Conservation (phyloP, 2,113 vertebrate genomes). For the Camelus dromedarius region DNA sequence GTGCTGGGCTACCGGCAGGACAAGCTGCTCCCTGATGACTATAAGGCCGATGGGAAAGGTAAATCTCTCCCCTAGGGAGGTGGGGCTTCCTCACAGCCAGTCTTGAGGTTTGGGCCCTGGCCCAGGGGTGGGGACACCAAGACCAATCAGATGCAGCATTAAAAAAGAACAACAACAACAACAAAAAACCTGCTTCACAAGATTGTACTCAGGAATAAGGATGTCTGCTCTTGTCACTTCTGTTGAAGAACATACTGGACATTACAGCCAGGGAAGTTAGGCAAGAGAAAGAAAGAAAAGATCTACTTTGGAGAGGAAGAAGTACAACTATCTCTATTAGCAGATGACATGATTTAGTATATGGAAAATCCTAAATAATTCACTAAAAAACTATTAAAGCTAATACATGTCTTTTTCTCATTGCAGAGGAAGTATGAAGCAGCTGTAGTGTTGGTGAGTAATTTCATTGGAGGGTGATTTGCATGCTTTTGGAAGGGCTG, state of each 20-base stretch:
- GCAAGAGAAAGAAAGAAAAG: constrained; percentile 6
- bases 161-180: neutral
- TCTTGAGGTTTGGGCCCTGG: fast-evolving
- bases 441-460: neutral
- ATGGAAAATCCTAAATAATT: neutral
- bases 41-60: constrained; percentile 95
- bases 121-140: neutral
- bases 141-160: neutral
- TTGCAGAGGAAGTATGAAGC: constrained; percentile 82
- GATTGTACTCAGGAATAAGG: neutral
- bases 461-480: neutral
- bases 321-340: neutral
- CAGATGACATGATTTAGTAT: neutral
- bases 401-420: neutral
- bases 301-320: neutral
- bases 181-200: neutral
- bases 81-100: neutral
- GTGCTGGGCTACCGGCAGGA: constrained; percentile 97
- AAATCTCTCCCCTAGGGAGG: neutral
- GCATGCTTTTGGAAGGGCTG: neutral
- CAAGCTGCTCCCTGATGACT: constrained; percentile 95
- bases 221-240: neutral
- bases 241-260: neutral
- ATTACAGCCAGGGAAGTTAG: neutral
- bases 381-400: neutral